Evolutionary conservation across 2,797 vertebrate genomes (phyloP), one percentile per base, ranked within the genome.

Genomic region (Anabacerthia variegaticeps): DNA sequence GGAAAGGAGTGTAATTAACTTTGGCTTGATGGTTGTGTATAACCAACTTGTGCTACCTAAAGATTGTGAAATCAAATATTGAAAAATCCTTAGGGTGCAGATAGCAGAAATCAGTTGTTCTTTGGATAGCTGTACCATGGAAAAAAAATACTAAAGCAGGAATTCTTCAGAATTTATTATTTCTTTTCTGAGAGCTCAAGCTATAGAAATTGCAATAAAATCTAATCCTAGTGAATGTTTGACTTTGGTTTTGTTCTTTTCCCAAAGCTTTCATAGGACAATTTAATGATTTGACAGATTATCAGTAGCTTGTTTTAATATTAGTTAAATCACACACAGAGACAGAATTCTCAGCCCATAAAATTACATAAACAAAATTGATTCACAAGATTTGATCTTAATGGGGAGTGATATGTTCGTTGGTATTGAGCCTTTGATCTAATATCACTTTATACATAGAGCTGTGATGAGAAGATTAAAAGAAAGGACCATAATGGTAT

Each of bases 301-400:
- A 82, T 63, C 32, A 61, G 28, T 48, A 87, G 10, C 44, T 88
- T 88, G 17, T 79, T 96, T 95, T 93, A 92, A 59, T 94, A 82
- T 82, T 88, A 76, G 88, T 93, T 86, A 84, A 84, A 88, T 94
- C n/a, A 52, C 41, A 81, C 12, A 43, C 36, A 55, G 59, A 73
- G 52, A 74, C 61, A 85, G 82, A 83, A 71, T 77, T 79, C 41
- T 71, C 19, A 84, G 21, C 14, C 59, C 39, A 88, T 88, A 83
- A 89, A 96, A 88, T 76, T 52, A 5, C 37, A 24, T 78, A 59
- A 84, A 85, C 23, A 84, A 94, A 90, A 85, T 59, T 66, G 46
- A 73, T 39, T 92, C 93, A 28, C 6, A 88, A 73, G n/a, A 56
- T 78, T 92, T 95, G 62, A 91, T 84, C 55, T 67, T 84, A 81